A percentile compares a stretch with the other conserved stretches of the same genome.
Conservation (phyloP, 2,797 vertebrate genomes). For the Falco concolor region DNA sequence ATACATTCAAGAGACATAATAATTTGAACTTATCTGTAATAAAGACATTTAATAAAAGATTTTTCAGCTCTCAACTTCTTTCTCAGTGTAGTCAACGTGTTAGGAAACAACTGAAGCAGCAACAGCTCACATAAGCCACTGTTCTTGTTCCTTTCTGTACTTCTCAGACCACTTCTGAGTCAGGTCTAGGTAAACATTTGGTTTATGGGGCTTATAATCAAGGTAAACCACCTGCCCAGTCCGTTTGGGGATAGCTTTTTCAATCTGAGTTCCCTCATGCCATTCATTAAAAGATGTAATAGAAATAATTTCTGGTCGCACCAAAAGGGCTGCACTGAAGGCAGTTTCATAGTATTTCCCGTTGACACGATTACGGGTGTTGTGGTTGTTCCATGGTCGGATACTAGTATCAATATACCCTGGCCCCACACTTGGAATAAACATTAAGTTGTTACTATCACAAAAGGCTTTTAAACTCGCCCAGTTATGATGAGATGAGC, state of each 20-base stretch:
- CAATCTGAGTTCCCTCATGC: slow-evolving; percentile 98
- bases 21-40: not conserved
- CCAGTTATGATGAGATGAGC: slow-evolving; percentile 94
- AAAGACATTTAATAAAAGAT: not conserved
- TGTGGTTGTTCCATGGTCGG: slow-evolving; percentile 92
- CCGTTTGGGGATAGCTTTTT: slow-evolving; percentile 89
- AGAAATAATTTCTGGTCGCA: slow-evolving; percentile 85
- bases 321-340: slow-evolving; percentile 82
- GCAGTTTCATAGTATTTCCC: slow-evolving; percentile 94
- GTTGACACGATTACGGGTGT: slow-evolving; percentile 92
- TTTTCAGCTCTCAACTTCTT: not conserved
- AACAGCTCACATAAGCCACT: slow-evolving; percentile 65
- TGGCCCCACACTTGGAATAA: slow-evolving; percentile 93
- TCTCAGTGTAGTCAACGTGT: not conserved
- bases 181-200: slow-evolving; percentile 88
- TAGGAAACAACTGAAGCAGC: not conserved
- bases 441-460: slow-evolving; percentile 86
- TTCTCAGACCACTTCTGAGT: slow-evolving; percentile 91
- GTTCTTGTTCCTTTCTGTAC: slow-evolving; percentile 81
- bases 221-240: slow-evolving; percentile 80
- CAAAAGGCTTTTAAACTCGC: slow-evolving; percentile 86
- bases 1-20: not conserved
- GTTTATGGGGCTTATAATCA: slow-evolving; percentile 91
- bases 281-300: slow-evolving; percentile 98
- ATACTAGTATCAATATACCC: slow-evolving; percentile 93